Base-by-base conservation (phyloP, 2,797 vertebrate genomes). In the Sebastes oblongus region DNA sequence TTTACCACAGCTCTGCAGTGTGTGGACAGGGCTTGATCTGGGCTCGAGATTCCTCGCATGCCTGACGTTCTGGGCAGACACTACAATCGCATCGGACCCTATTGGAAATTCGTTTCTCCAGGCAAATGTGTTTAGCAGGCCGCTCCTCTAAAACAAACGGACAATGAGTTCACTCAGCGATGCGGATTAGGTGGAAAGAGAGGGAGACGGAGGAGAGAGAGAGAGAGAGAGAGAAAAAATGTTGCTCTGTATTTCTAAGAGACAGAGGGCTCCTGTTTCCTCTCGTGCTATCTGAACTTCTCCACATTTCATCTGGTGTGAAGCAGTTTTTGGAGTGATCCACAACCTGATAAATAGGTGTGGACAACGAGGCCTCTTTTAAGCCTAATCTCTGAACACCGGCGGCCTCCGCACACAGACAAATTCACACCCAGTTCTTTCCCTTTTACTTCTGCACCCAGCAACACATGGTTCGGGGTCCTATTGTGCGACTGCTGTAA, bases 121-220 rank as follows among this genome's bases (percentile, higher is more conserved):
- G 83, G 89, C 85, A 93, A 94, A 94, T 94, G 86, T 84, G 77
- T 93, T 92, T 92, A 86, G 80, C 92, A 92, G 89, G 88, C 85
- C 10, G 77, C 78, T 75, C 46, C 65, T 79, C 87, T 89, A 84
- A 90, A 87, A 91, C 72, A 83, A 88, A 91, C 70, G 83, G 84
- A 91, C 88, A 91, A 85, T 82, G 86, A 90, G 88, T 92, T 94
- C 89, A 92, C 80, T 91, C 86, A 78, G 80, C 52, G 78, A 86
- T 66, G 78, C n/a, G 72, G 88, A 84, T 84, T 80, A 82, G 84
- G 77, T 68, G 76, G 83, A 86, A 65, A 83, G 69, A 72, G 52
- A 65, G 16, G 27, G 68, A 58, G 66, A 39, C 13, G 6, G 64
- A 27, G 25, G 20, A 66, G 75, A n/a, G 32, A 30, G 5, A 50